Conservation (phyloP, 1,140 invertebrate genomes). For the Papilio xuthus region DNA sequence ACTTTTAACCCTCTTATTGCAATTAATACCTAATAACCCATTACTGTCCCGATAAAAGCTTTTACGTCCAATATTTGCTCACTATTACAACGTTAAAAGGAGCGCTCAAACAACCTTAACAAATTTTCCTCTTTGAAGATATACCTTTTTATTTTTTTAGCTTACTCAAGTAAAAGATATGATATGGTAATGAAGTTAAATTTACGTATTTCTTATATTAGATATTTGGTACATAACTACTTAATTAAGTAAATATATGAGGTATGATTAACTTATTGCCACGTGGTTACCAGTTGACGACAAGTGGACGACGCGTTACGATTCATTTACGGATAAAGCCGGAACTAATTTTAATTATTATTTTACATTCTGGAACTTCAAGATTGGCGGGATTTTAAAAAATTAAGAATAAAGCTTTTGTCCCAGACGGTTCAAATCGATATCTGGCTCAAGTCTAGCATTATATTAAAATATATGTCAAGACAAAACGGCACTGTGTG, state of each 20-base stretch:
- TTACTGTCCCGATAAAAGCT: slow-evolving; percentile 31
- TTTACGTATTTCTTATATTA: neutral
- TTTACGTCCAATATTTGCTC: slow-evolving; percentile 13
- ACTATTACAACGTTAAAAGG: slow-evolving; percentile 12
- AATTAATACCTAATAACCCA: slow-evolving; percentile 33
- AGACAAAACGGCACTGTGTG: neutral
- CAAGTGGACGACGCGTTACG: no score
- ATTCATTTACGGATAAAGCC: no score
- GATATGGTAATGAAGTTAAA: neutral
- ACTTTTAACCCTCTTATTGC: neutral
- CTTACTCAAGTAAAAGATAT: neutral
- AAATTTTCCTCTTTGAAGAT: slow-evolving; percentile 4
- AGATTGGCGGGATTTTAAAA: neutral
- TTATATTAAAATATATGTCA: neutral
- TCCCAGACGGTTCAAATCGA: neutral
- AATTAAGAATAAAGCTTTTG: neutral
- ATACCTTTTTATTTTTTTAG: neutral
- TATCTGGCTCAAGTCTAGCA: slow-evolving; percentile 6
- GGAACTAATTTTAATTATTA: neutral
- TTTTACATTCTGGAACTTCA: neutral
- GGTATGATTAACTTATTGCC: no score
- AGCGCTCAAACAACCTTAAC: neutral
- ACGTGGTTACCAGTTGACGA: no score
- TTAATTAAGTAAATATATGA: no score
- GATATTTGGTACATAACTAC: neutral